Evolutionary conservation across 2,888 invertebrate genomes (phyloP).

Genomic region (Mythimna loreyi): DNA sequence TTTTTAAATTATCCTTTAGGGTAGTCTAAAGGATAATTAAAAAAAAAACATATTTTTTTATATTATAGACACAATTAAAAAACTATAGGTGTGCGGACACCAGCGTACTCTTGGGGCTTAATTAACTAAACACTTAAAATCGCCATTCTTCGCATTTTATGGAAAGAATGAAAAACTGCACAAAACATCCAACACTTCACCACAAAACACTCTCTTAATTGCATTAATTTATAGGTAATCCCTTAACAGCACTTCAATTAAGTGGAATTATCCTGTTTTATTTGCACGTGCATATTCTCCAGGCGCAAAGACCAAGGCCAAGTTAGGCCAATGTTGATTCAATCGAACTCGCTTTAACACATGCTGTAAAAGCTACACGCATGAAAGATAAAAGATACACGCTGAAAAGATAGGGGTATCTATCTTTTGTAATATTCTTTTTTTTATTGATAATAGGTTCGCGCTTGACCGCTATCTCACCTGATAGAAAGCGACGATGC

Average conservation of each 20-base stretch:
- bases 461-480: too few relatives aligned
- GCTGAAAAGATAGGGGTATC: neutral
- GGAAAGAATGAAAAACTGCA: too few relatives aligned
- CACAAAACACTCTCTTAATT: constrained; percentile 32
- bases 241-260: neutral
- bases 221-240: constrained; percentile 1
- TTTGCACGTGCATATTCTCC: constrained; percentile 42
- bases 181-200: neutral
- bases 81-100: too few relatives aligned
- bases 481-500: too few relatives aligned
- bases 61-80: too few relatives aligned
- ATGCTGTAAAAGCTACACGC: constrained; percentile 8
- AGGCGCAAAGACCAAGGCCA: constrained; percentile 25
- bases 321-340: constrained; percentile 19
- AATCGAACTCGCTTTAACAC: constrained; percentile 18
- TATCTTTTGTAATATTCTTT: constrained; percentile 20
- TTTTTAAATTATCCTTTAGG: too few relatives aligned
- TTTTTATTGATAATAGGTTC: too few relatives aligned
- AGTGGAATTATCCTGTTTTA: constrained; percentile 22
- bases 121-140: too few relatives aligned
- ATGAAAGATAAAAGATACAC: constrained; percentile 6
- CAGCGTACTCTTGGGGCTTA: too few relatives aligned
- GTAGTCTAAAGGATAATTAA: too few relatives aligned
- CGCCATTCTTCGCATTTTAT: too few relatives aligned
- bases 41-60: too few relatives aligned